Evolutionary conservation across 1,140 invertebrate genomes (phyloP).

Genomic region (Metaphire vulgaris): DNA sequence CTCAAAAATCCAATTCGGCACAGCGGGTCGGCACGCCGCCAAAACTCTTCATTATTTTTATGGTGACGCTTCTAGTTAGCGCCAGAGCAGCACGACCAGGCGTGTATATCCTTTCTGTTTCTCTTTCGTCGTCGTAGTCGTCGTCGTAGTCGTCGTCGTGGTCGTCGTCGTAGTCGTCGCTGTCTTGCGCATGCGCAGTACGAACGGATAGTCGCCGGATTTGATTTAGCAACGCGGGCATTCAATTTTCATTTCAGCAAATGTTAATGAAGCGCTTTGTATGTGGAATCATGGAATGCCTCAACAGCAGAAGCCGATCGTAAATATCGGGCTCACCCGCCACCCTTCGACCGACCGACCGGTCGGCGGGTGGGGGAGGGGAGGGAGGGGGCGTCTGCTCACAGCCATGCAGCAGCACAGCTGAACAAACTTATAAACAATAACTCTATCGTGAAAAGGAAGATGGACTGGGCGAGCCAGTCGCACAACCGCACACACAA

Average conservation of each 20-base stretch:
- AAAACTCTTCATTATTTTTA: not conserved
- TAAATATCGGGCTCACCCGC: not conserved
- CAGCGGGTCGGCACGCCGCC: not conserved
- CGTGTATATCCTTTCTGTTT: not conserved
- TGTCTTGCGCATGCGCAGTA: not conserved
- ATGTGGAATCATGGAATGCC: not conserved
- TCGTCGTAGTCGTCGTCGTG: not conserved
- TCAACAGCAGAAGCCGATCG: not conserved
- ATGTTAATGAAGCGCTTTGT: slow-evolving; percentile 1
- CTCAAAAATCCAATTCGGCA: not conserved
- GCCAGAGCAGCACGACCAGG: no score
- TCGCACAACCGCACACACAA: no score
- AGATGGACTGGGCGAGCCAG: no score
- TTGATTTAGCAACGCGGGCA: not conserved
- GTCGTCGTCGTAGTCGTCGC: not conserved
- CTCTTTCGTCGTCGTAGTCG: no score
- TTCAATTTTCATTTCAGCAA: slow-evolving; percentile 3
- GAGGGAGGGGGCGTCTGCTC: not conserved
- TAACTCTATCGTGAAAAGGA: no score
- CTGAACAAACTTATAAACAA: slow-evolving; percentile 3
- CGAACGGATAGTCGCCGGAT: not conserved
- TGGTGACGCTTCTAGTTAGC: not conserved
- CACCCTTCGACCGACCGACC: no score
- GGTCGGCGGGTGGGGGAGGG: no score
- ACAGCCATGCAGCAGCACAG: not conserved